Base-by-base conservation (phyloP, 2,797 vertebrate species). In the Gephyroberyx darwinii region DNA sequence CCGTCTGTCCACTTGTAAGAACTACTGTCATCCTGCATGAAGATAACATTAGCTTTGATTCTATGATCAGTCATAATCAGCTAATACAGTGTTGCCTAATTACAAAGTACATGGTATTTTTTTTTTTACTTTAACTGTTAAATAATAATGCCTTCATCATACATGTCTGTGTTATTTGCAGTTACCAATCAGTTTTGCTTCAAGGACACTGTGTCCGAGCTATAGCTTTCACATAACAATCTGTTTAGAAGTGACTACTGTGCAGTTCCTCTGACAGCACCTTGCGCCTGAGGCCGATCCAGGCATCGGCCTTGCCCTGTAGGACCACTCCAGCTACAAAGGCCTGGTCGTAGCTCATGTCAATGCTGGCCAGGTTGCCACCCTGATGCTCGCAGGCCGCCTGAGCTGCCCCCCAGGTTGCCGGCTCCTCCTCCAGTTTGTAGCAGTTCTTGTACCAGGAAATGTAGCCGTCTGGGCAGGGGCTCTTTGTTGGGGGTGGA, bases 311-410 rank as follows among this genome's bases (percentile, higher is more conserved):
- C 45, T 30, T 82, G 43, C 90, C 87, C 66, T 92, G 90, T 72
- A 94, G 88, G 3, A 94, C 83, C 9, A 70, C 93, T 7, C 88
- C 91, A 0, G 93, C 88, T 1, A 95, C 78, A 50, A 94, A 95
- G 59, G 93, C 93, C 86, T 95, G 94, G 75, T 95, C 94, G 43
- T 95, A 95, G 89, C 93, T 94, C 89, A 90, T 90, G 86, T 95
- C 94, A 1, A 94, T 79, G 72, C 94, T 95, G 71, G 91, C 92
- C 89, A 95, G 85, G 89, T 93, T 84, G 2, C 84, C 93, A 8
- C 85, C 88, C 20, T 92, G 65, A 39, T 73, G 5, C 63, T 41
- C 1, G 13, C 94, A 95, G 37, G 82, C 71, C 0, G 4, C 10
- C 83, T 91, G 91, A 19, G 93, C 93, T 0, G 69, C 85, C 0